Percentiles rank a stretch among this genome's conserved stretches.
phyloP scores from a whole-genome alignment of 2,888 invertebrate species.

The Lasioglossum lativentre region DNA sequence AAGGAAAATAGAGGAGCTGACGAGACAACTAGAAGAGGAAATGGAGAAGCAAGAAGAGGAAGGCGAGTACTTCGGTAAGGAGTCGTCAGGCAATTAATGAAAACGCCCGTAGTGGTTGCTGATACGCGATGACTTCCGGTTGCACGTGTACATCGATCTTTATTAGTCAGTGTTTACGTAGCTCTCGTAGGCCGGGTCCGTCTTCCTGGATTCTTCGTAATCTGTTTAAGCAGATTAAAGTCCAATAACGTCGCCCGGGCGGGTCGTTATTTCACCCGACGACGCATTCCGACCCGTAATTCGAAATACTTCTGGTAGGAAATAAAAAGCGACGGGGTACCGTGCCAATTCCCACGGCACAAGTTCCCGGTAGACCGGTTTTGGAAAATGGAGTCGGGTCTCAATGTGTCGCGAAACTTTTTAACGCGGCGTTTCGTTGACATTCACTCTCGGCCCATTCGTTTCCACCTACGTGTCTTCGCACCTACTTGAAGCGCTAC shows the following conservation, averaged over 20 bases:
- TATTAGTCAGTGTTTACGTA: conserved; percentile 8
- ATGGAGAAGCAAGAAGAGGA: conserved; percentile 98
- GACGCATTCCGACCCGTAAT: conserved; percentile 46
- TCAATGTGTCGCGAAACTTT: conserved; percentile 64
- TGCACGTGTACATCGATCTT: neutral
- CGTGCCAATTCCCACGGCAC: conserved; percentile 70
- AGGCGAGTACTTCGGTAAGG: conserved; percentile 97
- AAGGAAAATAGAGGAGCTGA: conserved; percentile 96
- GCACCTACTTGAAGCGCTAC: conserved; percentile 59
- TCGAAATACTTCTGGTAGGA: conserved; percentile 41
- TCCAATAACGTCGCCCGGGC: conserved; percentile 4
- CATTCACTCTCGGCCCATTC: conserved; percentile 68
- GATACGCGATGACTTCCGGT: neutral
- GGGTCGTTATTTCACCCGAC: conserved; percentile 31
- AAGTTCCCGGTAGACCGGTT: conserved; percentile 65
- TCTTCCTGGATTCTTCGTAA: neutral
- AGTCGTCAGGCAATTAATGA: conserved; percentile 2
- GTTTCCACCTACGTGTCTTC: conserved; percentile 69
- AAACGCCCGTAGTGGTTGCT: conserved; percentile 7
- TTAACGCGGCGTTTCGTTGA: conserved; percentile 69
- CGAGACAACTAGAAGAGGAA: conserved; percentile 96
- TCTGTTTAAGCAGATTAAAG: conserved; percentile 13
- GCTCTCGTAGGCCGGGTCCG: neutral
- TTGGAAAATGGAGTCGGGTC: conserved; percentile 68
- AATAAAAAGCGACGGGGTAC: conserved; percentile 50